phyloP scores from a whole-genome alignment of 2,113 vertebrate species.

The Delphinus delphis region DNA sequence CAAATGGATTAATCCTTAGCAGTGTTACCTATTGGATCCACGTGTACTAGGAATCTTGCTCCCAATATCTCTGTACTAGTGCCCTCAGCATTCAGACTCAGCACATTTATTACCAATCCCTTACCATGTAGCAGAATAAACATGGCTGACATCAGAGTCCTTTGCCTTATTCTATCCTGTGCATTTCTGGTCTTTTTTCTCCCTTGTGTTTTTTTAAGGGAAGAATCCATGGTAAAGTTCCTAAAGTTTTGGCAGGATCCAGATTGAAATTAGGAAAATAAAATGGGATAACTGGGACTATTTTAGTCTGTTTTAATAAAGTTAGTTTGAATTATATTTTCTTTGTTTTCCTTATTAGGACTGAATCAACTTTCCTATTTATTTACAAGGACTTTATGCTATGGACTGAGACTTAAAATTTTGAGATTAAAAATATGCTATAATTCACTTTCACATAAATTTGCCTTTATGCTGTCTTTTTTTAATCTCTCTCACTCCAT shows the following conservation, averaged over 20 bases:
- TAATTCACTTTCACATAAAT: not conserved
- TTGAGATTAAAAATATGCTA: not conserved
- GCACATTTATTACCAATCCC: not conserved
- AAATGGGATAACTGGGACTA: not conserved
- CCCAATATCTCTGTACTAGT: not conserved
- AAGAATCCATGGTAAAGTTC: not conserved
- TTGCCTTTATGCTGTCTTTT: not conserved
- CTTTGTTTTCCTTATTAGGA: not conserved
- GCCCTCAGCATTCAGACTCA: not conserved
- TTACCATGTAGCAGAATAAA: not conserved
- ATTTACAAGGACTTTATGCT: not conserved
- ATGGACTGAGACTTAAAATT: not conserved
- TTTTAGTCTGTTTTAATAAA: not conserved
- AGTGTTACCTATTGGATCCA: not conserved
- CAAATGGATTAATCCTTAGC: not conserved
- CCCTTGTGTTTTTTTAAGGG: not conserved
- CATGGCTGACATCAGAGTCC: not conserved
- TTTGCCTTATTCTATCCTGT: not conserved
- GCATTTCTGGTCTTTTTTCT: not conserved
- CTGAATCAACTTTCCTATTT: not conserved
- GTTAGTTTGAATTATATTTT: constrained; percentile 47
- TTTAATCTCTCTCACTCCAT: not conserved
- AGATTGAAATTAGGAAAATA: not conserved
- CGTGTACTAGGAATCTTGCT: not conserved
- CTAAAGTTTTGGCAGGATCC: not conserved